Evolutionary conservation across 2,113 vertebrate species (phyloP).

Genomic region (Pica pica): DNA sequence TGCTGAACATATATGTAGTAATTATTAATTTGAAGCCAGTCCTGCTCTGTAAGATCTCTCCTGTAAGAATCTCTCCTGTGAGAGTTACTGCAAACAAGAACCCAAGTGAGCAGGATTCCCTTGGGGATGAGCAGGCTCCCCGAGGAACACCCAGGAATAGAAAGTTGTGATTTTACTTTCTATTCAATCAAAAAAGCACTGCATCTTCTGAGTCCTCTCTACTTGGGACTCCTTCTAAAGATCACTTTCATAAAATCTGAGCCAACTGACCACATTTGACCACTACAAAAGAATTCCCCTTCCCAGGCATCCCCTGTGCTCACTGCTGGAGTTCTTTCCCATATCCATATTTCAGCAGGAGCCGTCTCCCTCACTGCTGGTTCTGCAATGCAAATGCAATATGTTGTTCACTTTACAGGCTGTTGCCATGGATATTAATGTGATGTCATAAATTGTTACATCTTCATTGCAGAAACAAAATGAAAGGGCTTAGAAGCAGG

Average conservation of each 20-base stretch:
- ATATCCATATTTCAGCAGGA: neutral
- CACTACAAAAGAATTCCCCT: neutral
- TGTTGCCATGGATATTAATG: slow-evolving; percentile 58
- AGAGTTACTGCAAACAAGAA: neutral
- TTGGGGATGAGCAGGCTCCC: neutral
- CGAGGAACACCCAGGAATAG: neutral
- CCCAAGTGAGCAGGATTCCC: neutral
- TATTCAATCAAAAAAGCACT: fast-evolving
- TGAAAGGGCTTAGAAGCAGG: slow-evolving; percentile 4
- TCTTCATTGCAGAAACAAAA: slow-evolving; percentile 50
- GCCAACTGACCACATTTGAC: neutral
- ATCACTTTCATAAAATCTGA: neutral
- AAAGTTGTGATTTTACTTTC: neutral
- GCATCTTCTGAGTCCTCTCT: neutral
- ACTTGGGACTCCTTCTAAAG: neutral
- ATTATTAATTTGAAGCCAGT: neutral
- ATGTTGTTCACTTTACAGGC: slow-evolving; percentile 38
- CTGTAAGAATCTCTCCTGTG: neutral
- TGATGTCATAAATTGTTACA: slow-evolving; percentile 60
- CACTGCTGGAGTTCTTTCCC: neutral
- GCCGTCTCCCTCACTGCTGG: neutral
- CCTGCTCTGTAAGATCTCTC: neutral
- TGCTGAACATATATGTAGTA: neutral
- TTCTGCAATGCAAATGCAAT: slow-evolving; percentile 56
- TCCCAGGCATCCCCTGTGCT: neutral